Conservation (phyloP, 2,113 vertebrate species). For the Spea bombifrons region DNA sequence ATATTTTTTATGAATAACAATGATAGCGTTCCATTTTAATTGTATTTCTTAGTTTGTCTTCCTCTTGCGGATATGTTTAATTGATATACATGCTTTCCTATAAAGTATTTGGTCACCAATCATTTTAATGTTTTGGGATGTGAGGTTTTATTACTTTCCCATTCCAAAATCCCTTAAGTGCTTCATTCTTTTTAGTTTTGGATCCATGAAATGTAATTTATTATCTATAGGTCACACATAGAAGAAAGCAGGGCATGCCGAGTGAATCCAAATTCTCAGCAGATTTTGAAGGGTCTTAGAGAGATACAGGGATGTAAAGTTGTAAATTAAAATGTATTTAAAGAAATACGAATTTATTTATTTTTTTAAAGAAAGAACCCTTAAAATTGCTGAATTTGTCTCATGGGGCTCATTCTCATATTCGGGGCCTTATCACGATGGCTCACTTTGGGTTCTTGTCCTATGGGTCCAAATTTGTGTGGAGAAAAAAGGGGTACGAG, state of each 20-base stretch:
- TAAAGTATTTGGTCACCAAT: conserved; percentile 36
- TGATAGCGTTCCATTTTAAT: no score
- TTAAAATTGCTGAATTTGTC: no score
- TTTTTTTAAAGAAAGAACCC: no score
- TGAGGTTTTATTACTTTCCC: neutral
- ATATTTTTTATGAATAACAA: no score
- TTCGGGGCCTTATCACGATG: no score
- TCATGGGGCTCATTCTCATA: no score
- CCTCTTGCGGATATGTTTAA: neutral
- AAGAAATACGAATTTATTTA: no score
- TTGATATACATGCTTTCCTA: conserved; percentile 30
- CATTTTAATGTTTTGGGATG: conserved; percentile 43
- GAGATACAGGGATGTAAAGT: neutral
- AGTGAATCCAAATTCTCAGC: neutral
- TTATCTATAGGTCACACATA: conserved; percentile 5
- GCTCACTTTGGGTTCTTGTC: no score
- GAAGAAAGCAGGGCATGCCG: neutral
- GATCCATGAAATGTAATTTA: conserved; percentile 29
- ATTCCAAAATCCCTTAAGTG: conserved; percentile 44
- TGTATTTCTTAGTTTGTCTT: no score
- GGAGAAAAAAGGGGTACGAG: no score
- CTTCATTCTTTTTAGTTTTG: conserved; percentile 31
- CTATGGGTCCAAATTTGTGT: no score
- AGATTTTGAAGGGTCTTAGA: neutral
- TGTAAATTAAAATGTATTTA: no score